Conservation (phyloP, 2,888 invertebrate genomes). For the Epiblema foenella region DNA sequence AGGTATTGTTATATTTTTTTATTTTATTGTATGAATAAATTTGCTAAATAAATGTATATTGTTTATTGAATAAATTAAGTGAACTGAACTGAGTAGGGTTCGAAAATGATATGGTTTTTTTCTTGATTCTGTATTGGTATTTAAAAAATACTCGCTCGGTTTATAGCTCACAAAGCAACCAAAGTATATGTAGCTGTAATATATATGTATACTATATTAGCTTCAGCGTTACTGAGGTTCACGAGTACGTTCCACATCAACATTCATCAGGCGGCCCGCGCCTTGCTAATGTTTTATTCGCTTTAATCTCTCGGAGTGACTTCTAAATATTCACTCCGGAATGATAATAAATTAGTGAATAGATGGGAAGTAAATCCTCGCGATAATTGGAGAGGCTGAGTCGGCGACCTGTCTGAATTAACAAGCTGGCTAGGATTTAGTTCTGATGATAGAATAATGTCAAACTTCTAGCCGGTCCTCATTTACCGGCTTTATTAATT, state of each 20-base stretch:
- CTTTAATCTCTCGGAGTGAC: constrained; percentile 45
- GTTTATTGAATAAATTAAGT: no score
- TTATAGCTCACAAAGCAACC: no score
- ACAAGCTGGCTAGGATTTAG: constrained; percentile 14
- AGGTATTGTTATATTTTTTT: no score
- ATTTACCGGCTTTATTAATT: not conserved
- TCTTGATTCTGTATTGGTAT: no score
- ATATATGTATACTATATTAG: not conserved
- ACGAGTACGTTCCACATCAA: not conserved
- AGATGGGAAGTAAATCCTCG: constrained; percentile 57
- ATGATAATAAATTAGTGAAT: constrained; percentile 63
- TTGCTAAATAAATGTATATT: no score
- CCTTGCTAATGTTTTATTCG: constrained; percentile 45
- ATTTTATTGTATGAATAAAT: no score
- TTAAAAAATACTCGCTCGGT: no score
- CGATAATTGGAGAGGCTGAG: constrained; percentile 58
- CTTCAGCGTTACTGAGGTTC: not conserved
- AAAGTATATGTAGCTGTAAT: no score
- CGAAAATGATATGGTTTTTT: no score
- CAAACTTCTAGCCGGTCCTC: not conserved
- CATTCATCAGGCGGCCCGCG: constrained; percentile 10
- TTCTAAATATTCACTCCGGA: constrained; percentile 58
- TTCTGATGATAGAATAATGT: not conserved
- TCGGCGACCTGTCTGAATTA: constrained; percentile 40
- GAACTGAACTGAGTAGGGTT: no score